Evolutionary conservation across 1,140 invertebrate species (phyloP), one percentile per base, ranked within the genome.

Genomic region (Agraylea sexmaculata): DNA sequence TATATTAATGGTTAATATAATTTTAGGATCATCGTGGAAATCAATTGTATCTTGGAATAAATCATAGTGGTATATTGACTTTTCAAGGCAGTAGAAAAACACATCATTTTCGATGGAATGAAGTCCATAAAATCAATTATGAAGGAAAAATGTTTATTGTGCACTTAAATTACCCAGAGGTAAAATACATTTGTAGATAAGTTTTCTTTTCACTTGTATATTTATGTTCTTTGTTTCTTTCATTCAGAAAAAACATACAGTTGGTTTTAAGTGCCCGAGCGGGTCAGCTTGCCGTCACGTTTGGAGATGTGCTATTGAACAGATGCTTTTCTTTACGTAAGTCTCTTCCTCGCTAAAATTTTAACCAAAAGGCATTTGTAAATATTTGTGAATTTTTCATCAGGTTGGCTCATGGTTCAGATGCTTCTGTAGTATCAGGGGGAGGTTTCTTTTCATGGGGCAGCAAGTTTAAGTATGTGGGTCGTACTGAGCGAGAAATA

Each of bases 101-200:
- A 3, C 84, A 94, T 57, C 87, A 93, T 59, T 96, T 94, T 67
- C 84, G 86, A 51, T 98, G 93, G 93, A 77, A 74, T 36, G 89
- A 94, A 64, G 86, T 95, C 18, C 85, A 91, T 53, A 94, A 93
- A 64, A 87, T 95, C 41, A 93, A 93, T 56, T 95, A 90, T 57
- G 91, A 96, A 59, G 89, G 89, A n/a, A 90, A 92, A 69, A 94
- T 94, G 87, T 95, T 96, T 59, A 94, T 96, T 51, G 81, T 92
- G 43, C 89, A 95, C 67, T 69, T 94, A 30, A 87, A 73, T 53
- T 77, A 76, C 51, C 75, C 74, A 17, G 74, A 77, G 51, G 71
- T 73, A 45, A 62, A 55, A 50, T 35, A 18, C 15, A 22, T 31
- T 13, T 33, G n/a, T n/a, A n/a, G 20, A 35, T 35, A 38, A 40